phyloP scores from a whole-genome alignment of 2,113 vertebrate genomes.

The Cinclus mexicanus region DNA sequence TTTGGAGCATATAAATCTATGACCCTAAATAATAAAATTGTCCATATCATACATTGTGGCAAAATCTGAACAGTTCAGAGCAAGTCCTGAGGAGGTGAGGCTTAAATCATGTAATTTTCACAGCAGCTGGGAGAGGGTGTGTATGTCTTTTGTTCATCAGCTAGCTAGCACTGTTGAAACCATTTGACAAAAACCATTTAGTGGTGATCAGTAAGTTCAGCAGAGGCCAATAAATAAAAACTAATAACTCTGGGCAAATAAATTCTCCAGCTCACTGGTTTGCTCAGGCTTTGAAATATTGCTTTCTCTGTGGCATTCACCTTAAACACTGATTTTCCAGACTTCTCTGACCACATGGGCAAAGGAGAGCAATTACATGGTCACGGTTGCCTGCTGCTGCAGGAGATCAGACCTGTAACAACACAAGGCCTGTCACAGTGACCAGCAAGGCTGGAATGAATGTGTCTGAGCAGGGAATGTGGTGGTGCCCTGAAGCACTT shows the following conservation, averaged over 20 bases:
- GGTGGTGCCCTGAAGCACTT: neutral
- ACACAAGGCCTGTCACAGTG: neutral
- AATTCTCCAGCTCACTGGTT: neutral
- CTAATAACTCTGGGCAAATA: neutral
- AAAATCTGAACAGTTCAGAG: neutral
- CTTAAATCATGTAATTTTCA: neutral
- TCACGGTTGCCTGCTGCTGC: neutral
- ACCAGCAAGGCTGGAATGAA: neutral
- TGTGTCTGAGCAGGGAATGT: neutral
- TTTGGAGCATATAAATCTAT: neutral
- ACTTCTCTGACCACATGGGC: neutral
- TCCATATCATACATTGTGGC: neutral
- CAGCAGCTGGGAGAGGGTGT: neutral
- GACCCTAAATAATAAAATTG: neutral
- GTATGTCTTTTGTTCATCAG: neutral
- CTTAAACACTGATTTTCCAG: neutral
- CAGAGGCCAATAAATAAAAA: constrained; percentile 5
- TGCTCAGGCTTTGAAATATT: neutral
- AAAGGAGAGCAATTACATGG: neutral
- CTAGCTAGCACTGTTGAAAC: neutral
- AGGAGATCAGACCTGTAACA: neutral
- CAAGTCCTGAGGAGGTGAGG: neutral
- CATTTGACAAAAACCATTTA: neutral
- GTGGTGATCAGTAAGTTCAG: neutral
- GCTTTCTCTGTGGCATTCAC: neutral